Conservation (phyloP, 2,797 vertebrate genomes). For the Argya squamiceps region DNA sequence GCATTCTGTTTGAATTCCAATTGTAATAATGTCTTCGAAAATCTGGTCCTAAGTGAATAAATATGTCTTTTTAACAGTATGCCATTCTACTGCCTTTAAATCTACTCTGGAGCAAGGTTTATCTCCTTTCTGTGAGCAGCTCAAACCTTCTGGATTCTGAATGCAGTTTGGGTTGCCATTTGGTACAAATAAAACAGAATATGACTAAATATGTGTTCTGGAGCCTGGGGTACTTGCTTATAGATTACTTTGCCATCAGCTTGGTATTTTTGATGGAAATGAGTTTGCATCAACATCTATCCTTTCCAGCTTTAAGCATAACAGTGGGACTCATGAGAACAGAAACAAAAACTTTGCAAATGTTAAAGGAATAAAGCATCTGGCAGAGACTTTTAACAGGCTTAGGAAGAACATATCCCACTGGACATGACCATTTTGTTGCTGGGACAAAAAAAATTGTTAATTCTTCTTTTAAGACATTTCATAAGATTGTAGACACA, state of each 20-base stretch:
- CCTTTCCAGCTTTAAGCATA: conserved; percentile 72
- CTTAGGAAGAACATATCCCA: conserved; percentile 41
- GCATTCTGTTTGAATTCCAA: neutral
- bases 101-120: neutral
- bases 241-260: conserved; percentile 66
- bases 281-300: conserved; percentile 77
- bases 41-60: neutral
- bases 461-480: neutral
- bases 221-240: conserved; percentile 66
- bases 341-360: conserved; percentile 76
- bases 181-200: conserved; percentile 37
- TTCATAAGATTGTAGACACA: neutral
- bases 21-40: neutral
- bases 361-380: conserved; percentile 76
- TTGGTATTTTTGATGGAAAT: conserved; percentile 76
- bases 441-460: neutral
- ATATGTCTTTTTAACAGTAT: neutral
- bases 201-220: conserved; percentile 59
- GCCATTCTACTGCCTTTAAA: neutral
- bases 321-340: conserved; percentile 64
- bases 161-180: neutral
- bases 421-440: conserved; percentile 25
- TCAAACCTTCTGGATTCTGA: neutral
- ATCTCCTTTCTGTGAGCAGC: neutral
- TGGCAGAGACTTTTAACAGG: conserved; percentile 56